These are phyloP conservation scores for Gavia stellata DNA, from an alignment of 2,113 vertebrate genomes.

Conservation along the genomic window DNA sequence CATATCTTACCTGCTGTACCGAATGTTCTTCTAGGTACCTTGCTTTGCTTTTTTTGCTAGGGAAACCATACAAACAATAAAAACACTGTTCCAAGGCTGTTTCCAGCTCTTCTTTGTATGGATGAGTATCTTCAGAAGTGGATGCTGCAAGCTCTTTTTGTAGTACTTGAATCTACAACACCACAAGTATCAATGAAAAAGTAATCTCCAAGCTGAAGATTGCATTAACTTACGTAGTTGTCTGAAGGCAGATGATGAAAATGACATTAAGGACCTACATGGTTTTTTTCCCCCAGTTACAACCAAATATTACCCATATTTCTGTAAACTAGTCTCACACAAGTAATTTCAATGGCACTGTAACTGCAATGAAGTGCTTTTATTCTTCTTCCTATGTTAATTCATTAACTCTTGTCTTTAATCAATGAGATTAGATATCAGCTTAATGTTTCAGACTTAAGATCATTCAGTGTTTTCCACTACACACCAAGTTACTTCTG, in stretches of 20 bases:
- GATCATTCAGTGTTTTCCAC: neutral
- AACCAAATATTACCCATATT: neutral
- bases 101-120: constrained; percentile 95
- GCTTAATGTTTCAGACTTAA: neutral
- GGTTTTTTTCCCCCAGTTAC: neutral
- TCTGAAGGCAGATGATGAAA: neutral
- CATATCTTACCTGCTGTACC: constrained; percentile 82
- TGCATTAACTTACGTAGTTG: neutral
- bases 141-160: constrained; percentile 84
- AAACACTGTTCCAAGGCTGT: constrained; percentile 95
- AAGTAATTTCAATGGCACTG: neutral
- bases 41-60: constrained; percentile 98
- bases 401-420: neutral
- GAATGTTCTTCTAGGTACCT: constrained; percentile 96
- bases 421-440: neutral
- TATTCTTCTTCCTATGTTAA: neutral
- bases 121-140: constrained; percentile 79
- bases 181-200: neutral
- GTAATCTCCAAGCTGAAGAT: neutral
- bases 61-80: constrained; percentile 92
- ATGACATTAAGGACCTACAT: neutral
- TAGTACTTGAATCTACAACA: constrained; percentile 81
- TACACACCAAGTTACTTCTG: neutral
- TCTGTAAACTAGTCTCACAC: neutral
- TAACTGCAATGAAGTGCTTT: neutral